Conservation (phyloP, 1,140 invertebrate species). For the Drosophila sturtevanti region DNA sequence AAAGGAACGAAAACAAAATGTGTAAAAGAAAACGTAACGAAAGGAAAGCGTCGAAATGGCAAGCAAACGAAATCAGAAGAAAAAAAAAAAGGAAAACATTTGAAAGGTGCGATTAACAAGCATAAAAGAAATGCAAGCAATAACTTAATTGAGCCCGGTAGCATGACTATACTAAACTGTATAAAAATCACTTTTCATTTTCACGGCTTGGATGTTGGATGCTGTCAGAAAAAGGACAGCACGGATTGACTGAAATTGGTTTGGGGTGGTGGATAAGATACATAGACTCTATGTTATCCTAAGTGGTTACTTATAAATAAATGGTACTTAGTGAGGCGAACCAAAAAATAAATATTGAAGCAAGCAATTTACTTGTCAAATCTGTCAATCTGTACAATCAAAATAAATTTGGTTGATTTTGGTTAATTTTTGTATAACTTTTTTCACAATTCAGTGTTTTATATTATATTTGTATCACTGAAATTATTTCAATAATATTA, state of each 20-base stretch:
- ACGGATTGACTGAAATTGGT: background rate
- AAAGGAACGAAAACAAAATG: background rate
- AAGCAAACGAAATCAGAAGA: background rate
- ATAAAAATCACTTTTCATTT: background rate
- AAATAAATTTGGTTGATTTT: background rate
- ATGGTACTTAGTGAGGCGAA: background rate
- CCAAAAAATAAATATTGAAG: background rate
- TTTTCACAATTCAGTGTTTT: background rate
- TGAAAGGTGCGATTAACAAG: slow-evolving; percentile 4
- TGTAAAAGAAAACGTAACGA: background rate
- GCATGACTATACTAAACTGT: background rate
- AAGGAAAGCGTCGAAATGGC: background rate
- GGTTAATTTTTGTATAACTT: background rate
- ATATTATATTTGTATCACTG: background rate
- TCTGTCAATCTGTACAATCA: background rate
- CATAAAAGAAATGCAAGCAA: slow-evolving; percentile 1
- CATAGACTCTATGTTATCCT: background rate
- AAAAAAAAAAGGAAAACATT: background rate
- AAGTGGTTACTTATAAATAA: background rate
- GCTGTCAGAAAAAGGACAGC: background rate
- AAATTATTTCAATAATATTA: slow-evolving; percentile 4
- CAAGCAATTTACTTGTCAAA: background rate
- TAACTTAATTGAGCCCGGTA: background rate
- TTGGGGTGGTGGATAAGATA: background rate
- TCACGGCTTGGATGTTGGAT: background rate